Conservation (phyloP, 2,113 vertebrate genomes). For the Lophius piscatorius region DNA sequence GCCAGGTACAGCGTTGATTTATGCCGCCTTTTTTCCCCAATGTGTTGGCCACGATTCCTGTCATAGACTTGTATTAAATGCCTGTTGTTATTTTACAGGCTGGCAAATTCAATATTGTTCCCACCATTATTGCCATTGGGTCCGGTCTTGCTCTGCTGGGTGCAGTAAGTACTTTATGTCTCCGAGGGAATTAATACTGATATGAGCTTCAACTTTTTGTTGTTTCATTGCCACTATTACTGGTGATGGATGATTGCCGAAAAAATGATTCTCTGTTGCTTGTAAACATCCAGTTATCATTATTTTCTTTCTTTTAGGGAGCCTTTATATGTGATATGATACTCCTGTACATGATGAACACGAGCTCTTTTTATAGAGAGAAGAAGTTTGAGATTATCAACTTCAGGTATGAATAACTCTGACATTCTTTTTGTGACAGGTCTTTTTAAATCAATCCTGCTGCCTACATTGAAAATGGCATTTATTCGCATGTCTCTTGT, state of each 20-base stretch:
- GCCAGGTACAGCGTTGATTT: constrained; percentile 81
- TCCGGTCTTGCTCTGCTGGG: constrained; percentile 93
- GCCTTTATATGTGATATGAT: constrained; percentile 94
- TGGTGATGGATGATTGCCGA: neutral
- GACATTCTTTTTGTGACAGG: too few relatives aligned
- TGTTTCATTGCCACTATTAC: neutral
- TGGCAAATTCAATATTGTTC: constrained; percentile 94
- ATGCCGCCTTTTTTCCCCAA: neutral
- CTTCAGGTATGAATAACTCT: constrained; percentile 83
- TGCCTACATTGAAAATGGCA: too few relatives aligned
- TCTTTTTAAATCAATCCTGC: too few relatives aligned
- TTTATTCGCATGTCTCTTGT: neutral
- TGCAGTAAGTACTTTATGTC: constrained; percentile 82
- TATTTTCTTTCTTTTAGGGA: constrained; percentile 79
- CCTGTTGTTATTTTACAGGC: constrained; percentile 81
- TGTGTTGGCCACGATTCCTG: neutral
- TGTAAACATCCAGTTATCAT: neutral
- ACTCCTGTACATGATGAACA: constrained; percentile 93
- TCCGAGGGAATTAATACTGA: constrained; percentile 8
- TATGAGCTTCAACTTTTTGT: too few relatives aligned
- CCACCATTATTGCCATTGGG: constrained; percentile 91
- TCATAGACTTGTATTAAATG: constrained; percentile 1
- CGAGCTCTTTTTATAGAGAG: constrained; percentile 90
- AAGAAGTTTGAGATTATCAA: constrained; percentile 94
- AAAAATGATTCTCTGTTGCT: neutral